A percentile compares a stretch with the other conserved stretches of the same genome.
Evolutionary conservation across 2,113 vertebrate genomes (phyloP).

Genomic region (Zosterops pallidus): DNA sequence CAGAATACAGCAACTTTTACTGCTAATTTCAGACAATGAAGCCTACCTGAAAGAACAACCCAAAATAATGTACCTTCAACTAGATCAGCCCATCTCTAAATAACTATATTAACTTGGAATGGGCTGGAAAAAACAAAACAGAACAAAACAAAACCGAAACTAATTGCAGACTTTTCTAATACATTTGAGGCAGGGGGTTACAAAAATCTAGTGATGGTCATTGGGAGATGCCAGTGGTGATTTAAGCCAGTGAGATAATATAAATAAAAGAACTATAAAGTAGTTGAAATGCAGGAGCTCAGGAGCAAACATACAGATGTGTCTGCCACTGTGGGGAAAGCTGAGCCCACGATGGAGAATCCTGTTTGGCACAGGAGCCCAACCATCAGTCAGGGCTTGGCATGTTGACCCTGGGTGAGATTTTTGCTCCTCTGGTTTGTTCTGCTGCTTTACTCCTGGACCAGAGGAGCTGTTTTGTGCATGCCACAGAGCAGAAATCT

Average conservation of each 20-base stretch:
- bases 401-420: rapidly evolving
- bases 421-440: background rate
- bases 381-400: background rate
- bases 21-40: background rate
- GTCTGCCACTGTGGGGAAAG: rapidly evolving
- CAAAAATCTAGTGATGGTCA: background rate
- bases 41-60: background rate
- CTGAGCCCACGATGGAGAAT: background rate
- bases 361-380: background rate
- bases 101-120: background rate
- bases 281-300: background rate
- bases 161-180: background rate
- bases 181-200: background rate
- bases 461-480: background rate
- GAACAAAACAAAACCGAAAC: background rate
- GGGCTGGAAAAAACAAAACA: background rate
- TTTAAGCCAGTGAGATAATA: background rate
- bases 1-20: background rate
- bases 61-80: background rate
- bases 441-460: background rate
- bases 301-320: background rate
- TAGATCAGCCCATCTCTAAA: background rate
- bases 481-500: background rate
- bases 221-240: background rate
- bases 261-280: background rate